Base-by-base conservation (phyloP, 2,888 invertebrate species). In the Escarpia spicata region DNA sequence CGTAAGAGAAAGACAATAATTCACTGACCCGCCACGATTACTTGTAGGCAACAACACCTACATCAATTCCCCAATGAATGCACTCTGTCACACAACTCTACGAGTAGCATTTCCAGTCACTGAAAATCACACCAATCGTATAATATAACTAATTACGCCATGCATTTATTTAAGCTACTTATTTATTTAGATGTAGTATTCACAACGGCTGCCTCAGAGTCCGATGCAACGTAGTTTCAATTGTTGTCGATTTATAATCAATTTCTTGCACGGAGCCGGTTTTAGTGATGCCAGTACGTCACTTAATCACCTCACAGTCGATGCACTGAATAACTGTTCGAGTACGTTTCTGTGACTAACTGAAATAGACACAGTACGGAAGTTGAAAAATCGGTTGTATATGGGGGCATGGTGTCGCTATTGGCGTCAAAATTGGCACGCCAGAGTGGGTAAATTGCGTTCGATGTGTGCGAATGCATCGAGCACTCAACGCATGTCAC, bases 161-260 rank as follows among this genome's bases (percentile, higher is more conserved):
- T 4, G 26, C 75, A 75, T 75, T 75, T 75, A 19, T 15, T 75
- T 19, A 75, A 26, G 26, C 75, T 75, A 75, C 19, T 75, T 75
- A 75, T 75, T 75, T 75, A 75, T 75, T 75, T 75, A 75, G 75
- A 75, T 75, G 75, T 75, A 75, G 75, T 75, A 75, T 75, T 75
- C 75, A 75, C 75, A 75, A 75, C n/a, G 75, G 3, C 26, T 3
- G 26, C 19, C n/a, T 1, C 26, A 26, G 26, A 75, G 75, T n/a
- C 75, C 75, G 19, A 26, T 6, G 26, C 75, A 26, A 26, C 26
- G 4, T 26, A 26, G n/a, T n/a, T 52, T 75, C 75, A 75, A 75
- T 75, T 26, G n/a, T 26, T 75, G 26, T 75, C 75, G 6, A 75
- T 75, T 75, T 75, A 26, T 75, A 75, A 75, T 75, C 26, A 75